phyloP scores from a whole-genome alignment of 1,140 invertebrate species.

The Solenopsis invicta region DNA sequence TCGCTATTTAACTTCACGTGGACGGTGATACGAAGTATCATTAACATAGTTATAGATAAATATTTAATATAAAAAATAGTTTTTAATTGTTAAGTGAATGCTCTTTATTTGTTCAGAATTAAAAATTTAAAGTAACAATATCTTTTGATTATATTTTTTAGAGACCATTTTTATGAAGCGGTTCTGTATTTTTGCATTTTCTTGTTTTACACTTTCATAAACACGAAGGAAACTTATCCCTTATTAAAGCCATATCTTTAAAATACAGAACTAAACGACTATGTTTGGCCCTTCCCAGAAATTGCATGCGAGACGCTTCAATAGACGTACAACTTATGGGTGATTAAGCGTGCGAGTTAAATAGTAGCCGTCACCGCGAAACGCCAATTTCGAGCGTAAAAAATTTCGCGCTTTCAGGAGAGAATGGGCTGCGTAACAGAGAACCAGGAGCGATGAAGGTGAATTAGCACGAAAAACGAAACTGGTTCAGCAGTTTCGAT shows the following conservation, averaged over 20 bases:
- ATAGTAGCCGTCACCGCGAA: conserved; percentile 39
- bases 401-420: conserved; percentile 42
- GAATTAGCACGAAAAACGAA: conserved; percentile 82
- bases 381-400: conserved; percentile 45
- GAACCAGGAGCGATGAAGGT: conserved; percentile 51
- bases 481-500: conserved; percentile 83
- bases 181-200: neutral
- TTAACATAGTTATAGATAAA: neutral
- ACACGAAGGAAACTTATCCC: neutral
- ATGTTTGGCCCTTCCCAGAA: neutral
- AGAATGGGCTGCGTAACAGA: conserved; percentile 32
- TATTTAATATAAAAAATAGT: neutral
- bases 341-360: conserved; percentile 36
- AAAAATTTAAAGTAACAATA: neutral
- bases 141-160: neutral
- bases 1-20: too few species aligned
- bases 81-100: neutral
- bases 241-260: neutral
- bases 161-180: neutral
- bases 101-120: neutral
- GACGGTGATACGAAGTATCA: too few species aligned
- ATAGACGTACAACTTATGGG: neutral
- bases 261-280: neutral
- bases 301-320: neutral
- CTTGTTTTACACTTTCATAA: neutral